Percentiles rank a stretch among this genome's conserved stretches.
phyloP scores from a whole-genome alignment of 2,113 vertebrate species.

The Protobothrops flavoviridis region DNA sequence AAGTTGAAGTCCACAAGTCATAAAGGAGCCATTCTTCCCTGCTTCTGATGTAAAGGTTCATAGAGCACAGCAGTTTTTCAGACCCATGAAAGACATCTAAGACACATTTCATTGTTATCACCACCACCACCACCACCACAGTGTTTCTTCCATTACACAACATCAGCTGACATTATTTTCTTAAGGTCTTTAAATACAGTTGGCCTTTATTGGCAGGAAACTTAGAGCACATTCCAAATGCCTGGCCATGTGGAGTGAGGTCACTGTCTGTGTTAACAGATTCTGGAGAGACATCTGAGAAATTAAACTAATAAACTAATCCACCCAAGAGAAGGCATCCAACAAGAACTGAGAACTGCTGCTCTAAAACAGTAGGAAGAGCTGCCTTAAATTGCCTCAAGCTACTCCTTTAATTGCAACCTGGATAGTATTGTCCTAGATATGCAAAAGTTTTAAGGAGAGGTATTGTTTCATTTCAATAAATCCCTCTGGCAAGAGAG shows the following conservation, averaged over 20 bases:
- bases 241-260: conserved; percentile 48
- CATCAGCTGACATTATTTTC: not conserved
- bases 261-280: conserved; percentile 20
- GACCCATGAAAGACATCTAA: conserved; percentile 30
- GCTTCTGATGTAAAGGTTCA: conserved; percentile 9
- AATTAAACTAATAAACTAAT: conserved; percentile 46
- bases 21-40: not conserved
- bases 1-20: not conserved
- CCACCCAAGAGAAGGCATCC: not conserved
- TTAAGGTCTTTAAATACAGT: not conserved
- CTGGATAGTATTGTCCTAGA: conserved; percentile 21
- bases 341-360: conserved; percentile 14
- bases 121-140: accelerated
- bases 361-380: conserved; percentile 29
- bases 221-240: conserved; percentile 35
- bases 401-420: not conserved
- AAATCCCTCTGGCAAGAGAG: conserved; percentile 22
- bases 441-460: not conserved
- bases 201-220: conserved; percentile 43
- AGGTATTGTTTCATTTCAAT: conserved; percentile 42
- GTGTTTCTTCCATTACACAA: conserved; percentile 21
- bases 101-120: conserved; percentile 21
- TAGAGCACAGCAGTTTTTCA: conserved; percentile 32
- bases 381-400: conserved; percentile 26
- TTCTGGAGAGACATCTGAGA: conserved; percentile 58